phyloP scores from a whole-genome alignment of 2,888 invertebrate species.

The Chloromyia formosa region DNA sequence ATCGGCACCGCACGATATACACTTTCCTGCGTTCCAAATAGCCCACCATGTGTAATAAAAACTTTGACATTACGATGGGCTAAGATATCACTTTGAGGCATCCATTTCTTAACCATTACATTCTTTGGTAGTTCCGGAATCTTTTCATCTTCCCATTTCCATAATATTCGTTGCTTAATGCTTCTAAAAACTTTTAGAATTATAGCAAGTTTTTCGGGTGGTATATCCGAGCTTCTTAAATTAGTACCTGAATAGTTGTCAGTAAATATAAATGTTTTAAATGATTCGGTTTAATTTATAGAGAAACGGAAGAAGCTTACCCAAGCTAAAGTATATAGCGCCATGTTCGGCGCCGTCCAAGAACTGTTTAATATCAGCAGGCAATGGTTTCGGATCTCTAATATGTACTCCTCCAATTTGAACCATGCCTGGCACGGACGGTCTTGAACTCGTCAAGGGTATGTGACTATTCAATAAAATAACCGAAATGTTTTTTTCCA shows the following conservation, averaged over 20 bases:
- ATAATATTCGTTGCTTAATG: constrained; percentile 63
- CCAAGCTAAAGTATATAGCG: constrained; percentile 66
- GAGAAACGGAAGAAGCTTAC: constrained; percentile 47
- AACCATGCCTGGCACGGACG: constrained; percentile 64
- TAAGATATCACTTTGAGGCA: constrained; percentile 66
- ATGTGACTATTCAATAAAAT: constrained; percentile 66
- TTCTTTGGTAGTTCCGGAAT: constrained; percentile 61
- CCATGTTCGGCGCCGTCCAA: constrained; percentile 63
- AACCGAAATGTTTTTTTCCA: constrained; percentile 65
- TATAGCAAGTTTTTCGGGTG: constrained; percentile 58
- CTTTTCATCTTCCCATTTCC: constrained; percentile 65
- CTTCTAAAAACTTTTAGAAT: constrained; percentile 63
- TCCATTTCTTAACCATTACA: constrained; percentile 66
- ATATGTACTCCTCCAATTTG: constrained; percentile 69
- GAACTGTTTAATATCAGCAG: constrained; percentile 61
- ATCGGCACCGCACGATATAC: constrained; percentile 63
- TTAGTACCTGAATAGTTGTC: constrained; percentile 65
- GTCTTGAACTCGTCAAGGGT: constrained; percentile 63
- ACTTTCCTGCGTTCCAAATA: constrained; percentile 64
- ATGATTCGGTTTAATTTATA: constrained; percentile 5
- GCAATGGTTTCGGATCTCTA: constrained; percentile 59
- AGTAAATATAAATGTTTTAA: not conserved
- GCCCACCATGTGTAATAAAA: constrained; percentile 65
- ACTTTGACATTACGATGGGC: constrained; percentile 64
- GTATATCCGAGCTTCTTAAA: constrained; percentile 63